These are phyloP conservation scores for Craniophora ligustri DNA, from an alignment of 2,888 invertebrate species.

Conservation along the genomic window DNA sequence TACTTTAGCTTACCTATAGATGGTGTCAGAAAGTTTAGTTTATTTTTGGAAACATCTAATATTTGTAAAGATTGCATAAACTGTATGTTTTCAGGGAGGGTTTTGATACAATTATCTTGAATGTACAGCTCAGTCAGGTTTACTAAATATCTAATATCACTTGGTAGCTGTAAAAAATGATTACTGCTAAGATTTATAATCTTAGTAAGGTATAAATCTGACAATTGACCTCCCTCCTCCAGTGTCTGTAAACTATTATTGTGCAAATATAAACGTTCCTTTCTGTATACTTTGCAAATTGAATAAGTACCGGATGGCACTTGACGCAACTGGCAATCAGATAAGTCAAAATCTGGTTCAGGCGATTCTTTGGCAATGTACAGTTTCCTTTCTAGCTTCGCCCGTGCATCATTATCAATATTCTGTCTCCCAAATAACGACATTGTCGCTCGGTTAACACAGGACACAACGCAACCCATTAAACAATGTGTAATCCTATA, in stretches of 20 bases:
- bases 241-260: constrained; percentile 91
- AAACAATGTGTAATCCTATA: constrained; percentile 60
- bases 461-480: constrained; percentile 85
- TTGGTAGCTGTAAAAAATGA: constrained; percentile 90
- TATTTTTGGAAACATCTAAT: constrained; percentile 92
- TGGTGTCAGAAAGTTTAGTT: constrained; percentile 90
- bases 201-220: constrained; percentile 91
- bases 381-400: constrained; percentile 80
- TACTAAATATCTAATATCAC: constrained; percentile 90
- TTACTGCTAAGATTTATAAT: constrained; percentile 91
- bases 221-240: constrained; percentile 91
- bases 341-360: constrained; percentile 94
- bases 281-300: constrained; percentile 94
- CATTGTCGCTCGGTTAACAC: constrained; percentile 77
- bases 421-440: constrained; percentile 79
- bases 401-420: constrained; percentile 67
- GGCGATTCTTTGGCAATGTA: constrained; percentile 91
- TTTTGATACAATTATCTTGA: constrained; percentile 91
- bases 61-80: constrained; percentile 89
- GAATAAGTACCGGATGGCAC: constrained; percentile 94
- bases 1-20: constrained; percentile 89
- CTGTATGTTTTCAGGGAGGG: constrained; percentile 91
- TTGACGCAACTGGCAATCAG: constrained; percentile 92
- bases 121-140: constrained; percentile 93
- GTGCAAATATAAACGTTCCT: constrained; percentile 91